These are phyloP conservation scores for Saxidomus purpurata DNA, from an alignment of 1,140 invertebrate genomes.

Conservation along the genomic window DNA sequence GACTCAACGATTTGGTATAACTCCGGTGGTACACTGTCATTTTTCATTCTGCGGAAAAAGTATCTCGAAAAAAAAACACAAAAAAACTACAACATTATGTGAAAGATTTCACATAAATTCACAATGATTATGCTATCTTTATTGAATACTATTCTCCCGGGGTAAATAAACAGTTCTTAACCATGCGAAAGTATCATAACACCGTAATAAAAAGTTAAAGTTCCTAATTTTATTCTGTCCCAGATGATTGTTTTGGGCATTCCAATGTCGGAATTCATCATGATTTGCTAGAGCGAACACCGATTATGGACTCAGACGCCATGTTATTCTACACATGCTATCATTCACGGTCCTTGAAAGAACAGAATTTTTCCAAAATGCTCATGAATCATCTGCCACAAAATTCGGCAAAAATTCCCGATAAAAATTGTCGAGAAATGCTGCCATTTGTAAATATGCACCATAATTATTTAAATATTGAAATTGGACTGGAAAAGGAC, in stretches of 20 bases:
- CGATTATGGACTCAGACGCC: not conserved
- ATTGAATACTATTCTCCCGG: not conserved
- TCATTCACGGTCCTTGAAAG: not conserved
- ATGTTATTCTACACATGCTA: not conserved
- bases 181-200: slow-evolving; percentile 19
- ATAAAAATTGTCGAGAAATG: not conserved
- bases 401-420: not conserved
- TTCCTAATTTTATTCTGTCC: not conserved
- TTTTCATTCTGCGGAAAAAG: too few relatives aligned
- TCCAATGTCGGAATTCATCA: not conserved
- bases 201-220: slow-evolving; percentile 4
- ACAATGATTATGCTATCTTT: not conserved
- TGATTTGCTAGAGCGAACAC: slow-evolving; percentile 7
- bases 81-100: too few relatives aligned
- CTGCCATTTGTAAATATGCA: not conserved
- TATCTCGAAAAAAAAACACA: too few relatives aligned
- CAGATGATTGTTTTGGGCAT: not conserved
- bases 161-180: not conserved
- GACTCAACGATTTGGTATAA: too few relatives aligned
- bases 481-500: not conserved
- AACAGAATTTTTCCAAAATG: not conserved
- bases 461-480: slow-evolving; percentile 23
- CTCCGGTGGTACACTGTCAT: too few relatives aligned
- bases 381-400: not conserved
- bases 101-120: slow-evolving; percentile 3